Conservation (phyloP, 2,797 vertebrate species). For the Alectoris magna region DNA sequence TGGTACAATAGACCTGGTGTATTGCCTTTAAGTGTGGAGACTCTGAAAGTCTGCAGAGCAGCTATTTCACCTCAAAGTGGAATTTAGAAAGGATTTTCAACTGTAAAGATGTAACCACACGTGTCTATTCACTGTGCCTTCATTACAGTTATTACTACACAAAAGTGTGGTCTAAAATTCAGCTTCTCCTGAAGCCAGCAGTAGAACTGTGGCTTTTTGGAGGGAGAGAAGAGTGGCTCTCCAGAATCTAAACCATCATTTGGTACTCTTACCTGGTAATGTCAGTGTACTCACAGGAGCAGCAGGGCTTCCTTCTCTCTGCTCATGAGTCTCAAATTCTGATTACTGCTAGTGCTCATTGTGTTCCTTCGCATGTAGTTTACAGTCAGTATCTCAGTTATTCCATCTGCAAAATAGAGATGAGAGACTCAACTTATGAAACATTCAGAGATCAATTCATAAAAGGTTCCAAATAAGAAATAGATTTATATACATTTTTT, state of each 20-base stretch:
- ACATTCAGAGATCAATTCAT: neutral
- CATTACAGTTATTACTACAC: neutral
- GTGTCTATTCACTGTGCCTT: neutral
- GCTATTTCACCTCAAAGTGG: neutral
- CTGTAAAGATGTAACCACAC: neutral
- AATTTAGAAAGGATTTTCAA: neutral
- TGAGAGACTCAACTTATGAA: neutral
- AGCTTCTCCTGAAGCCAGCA: neutral
- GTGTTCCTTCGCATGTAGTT: neutral
- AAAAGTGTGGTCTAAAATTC: neutral
- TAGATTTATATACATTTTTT: neutral
- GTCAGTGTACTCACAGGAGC: neutral
- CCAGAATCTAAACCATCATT: neutral
- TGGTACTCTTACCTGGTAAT: neutral
- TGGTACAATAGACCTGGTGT: neutral
- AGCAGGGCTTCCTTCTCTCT: neutral
- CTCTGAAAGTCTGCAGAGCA: neutral
- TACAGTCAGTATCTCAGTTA: neutral
- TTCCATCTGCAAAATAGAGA: neutral
- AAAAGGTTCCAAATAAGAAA: neutral
- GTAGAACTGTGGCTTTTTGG: neutral
- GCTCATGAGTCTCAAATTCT: neutral
- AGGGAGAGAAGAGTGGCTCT: neutral
- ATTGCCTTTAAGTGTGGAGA: neutral
- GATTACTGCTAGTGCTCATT: neutral